Percentiles rank a stretch among this genome's conserved stretches.
Evolutionary conservation across 1,140 invertebrate genomes (phyloP).

Genomic region (Drosophila guanche): DNA sequence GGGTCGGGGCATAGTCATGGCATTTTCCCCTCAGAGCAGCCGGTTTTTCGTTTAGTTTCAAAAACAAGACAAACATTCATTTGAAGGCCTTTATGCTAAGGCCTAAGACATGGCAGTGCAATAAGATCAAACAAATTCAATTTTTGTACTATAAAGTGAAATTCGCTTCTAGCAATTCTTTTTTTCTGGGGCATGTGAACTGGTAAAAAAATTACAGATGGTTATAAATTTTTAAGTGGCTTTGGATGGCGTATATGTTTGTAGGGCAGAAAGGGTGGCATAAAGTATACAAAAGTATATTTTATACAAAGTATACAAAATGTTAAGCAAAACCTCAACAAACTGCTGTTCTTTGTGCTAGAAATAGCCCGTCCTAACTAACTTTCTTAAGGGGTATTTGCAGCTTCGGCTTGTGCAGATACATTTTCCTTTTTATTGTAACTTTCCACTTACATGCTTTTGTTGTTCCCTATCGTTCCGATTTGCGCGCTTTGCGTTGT

Average conservation of each 20-base stretch:
- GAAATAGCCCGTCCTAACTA: no score
- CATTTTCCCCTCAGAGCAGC: constrained; percentile 6
- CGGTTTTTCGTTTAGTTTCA: constrained; percentile 20
- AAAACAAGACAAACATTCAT: constrained; percentile 8
- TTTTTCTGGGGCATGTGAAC: constrained; percentile 10
- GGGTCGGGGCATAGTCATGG: constrained; percentile 12
- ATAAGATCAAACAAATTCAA: no score
- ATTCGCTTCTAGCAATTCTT: constrained; percentile 8
- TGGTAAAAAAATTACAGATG: constrained; percentile 6
- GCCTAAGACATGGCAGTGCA: no score
- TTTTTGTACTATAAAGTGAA: not conserved
- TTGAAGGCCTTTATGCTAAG: constrained; percentile 5
- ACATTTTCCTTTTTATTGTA: not conserved
- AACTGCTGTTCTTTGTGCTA: not conserved
- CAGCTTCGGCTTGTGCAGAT: no score
- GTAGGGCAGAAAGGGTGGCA: no score
- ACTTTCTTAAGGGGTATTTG: no score
- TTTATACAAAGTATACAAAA: no score
- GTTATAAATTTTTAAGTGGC: not conserved
- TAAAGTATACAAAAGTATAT: no score
- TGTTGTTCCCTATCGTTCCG: constrained; percentile 17
- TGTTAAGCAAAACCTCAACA: no score
- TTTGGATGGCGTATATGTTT: no score
- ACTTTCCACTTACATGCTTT: constrained; percentile 56
- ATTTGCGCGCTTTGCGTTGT: constrained; percentile 29